A percentile compares a stretch with the other conserved stretches of the same genome.
These are phyloP conservation scores for Halocynthia roretzi DNA, from an alignment of 23 tunicate species.

Conservation along the genomic window DNA sequence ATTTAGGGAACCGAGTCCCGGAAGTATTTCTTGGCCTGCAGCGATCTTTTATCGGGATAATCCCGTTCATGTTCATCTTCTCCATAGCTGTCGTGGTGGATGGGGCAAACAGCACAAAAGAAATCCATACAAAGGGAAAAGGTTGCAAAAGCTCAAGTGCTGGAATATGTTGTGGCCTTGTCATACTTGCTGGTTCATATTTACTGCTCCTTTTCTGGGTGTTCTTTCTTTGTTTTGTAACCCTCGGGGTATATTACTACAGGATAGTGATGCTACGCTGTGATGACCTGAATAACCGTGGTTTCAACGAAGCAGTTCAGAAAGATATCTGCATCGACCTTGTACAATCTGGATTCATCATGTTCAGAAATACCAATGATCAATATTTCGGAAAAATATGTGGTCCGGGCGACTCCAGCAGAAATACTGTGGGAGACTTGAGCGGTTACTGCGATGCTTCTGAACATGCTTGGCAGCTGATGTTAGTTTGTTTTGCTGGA, in stretches of 20 bases:
- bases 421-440: conserved; percentile 41
- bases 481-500: conserved; percentile 66
- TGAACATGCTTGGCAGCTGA: conserved; percentile 32
- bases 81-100: conserved; percentile 45
- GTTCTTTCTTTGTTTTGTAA: conserved; percentile 69
- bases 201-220: conserved; percentile 51
- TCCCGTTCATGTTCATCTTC: conserved; percentile 82
- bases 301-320: conserved; percentile 39
- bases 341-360: conserved; percentile 79
- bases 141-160: conserved; percentile 54
- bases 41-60: conserved; percentile 69
- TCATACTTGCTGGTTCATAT: conserved; percentile 43
- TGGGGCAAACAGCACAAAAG: conserved; percentile 25
- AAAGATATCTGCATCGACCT: conserved; percentile 74
- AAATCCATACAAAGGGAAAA: conserved; percentile 16
- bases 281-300: conserved; percentile 61
- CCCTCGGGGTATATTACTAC: conserved; percentile 82
- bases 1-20: conserved; percentile 86
- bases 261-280: conserved; percentile 81
- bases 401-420: conserved; percentile 60
- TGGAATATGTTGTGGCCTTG: conserved; percentile 61
- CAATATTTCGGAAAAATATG: conserved; percentile 80
- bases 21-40: conserved; percentile 71
- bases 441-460: conserved; percentile 60
- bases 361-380: conserved; percentile 74